phyloP scores from a whole-genome alignment of 2,113 vertebrate species.

The Sigmodon hispidus region DNA sequence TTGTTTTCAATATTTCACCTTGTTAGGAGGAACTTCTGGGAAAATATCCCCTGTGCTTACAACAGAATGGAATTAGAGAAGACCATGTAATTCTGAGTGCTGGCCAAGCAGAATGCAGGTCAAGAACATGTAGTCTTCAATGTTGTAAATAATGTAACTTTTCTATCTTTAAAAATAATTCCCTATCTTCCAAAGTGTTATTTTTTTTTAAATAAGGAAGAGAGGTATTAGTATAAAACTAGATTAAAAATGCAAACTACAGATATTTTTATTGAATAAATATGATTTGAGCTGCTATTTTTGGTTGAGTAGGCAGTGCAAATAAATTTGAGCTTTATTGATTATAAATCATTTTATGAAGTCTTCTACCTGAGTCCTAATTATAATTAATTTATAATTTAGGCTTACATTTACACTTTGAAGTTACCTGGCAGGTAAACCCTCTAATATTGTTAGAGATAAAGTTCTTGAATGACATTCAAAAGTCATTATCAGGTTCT shows the following conservation, averaged over 20 bases:
- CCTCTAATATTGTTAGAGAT: neutral
- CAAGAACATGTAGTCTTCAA: neutral
- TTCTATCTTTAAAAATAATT: neutral
- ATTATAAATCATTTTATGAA: neutral
- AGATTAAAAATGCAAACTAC: neutral
- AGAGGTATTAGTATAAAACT: neutral
- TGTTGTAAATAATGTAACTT: neutral
- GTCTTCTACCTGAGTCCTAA: neutral
- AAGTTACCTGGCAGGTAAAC: neutral
- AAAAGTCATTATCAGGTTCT: neutral
- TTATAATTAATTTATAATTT: neutral
- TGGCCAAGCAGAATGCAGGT: neutral
- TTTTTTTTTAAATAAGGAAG: neutral
- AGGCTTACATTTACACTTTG: neutral
- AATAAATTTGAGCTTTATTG: neutral
- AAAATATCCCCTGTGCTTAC: neutral
- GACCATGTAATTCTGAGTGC: neutral
- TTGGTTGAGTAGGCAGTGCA: neutral
- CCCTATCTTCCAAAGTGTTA: neutral
- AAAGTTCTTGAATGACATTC: neutral
- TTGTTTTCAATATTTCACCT: slow-evolving; percentile 8
- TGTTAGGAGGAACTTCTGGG: neutral
- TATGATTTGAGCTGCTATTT: slow-evolving; percentile 6
- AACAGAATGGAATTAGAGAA: slow-evolving; percentile 17
- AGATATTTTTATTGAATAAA: neutral